phyloP scores from a whole-genome alignment of 2,797 vertebrate species.

The Otolemur crassicaudatus region DNA sequence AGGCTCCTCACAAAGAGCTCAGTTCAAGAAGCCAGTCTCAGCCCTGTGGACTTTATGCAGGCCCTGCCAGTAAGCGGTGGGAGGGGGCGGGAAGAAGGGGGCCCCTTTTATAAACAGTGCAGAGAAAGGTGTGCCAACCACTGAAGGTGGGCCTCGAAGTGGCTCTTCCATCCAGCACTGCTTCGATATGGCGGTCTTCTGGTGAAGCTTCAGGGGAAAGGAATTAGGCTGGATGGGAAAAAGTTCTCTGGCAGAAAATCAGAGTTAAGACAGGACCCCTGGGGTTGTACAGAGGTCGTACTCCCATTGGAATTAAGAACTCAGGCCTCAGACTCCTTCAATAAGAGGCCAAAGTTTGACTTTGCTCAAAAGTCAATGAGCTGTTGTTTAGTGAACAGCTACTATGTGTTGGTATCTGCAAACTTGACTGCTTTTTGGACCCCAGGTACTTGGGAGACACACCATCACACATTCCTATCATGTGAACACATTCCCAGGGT shows the following conservation, averaged over 20 bases:
- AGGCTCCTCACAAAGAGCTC: conserved; percentile 68
- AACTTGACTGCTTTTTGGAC: background rate
- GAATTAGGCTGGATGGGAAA: background rate
- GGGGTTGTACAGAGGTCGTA: background rate
- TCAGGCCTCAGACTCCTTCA: background rate
- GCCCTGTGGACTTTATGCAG: conserved; percentile 37
- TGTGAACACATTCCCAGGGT: background rate
- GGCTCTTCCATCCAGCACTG: background rate
- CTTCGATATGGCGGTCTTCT: background rate
- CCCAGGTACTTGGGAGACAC: background rate
- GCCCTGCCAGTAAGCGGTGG: background rate
- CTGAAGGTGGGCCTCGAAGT: background rate
- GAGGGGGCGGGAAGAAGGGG: background rate
- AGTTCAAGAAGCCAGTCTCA: background rate
- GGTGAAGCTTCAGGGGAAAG: background rate
- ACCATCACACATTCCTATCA: background rate
- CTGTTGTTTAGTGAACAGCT: conserved; percentile 26
- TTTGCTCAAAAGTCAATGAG: background rate
- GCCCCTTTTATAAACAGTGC: background rate
- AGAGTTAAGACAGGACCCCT: background rate
- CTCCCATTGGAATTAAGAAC: background rate
- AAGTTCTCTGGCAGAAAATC: background rate
- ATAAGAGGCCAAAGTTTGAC: background rate
- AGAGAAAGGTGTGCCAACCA: conserved; percentile 36
- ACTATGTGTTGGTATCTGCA: background rate